Evolutionary conservation across 1,140 invertebrate species (phyloP).

Genomic region (Argopecten irradians): DNA sequence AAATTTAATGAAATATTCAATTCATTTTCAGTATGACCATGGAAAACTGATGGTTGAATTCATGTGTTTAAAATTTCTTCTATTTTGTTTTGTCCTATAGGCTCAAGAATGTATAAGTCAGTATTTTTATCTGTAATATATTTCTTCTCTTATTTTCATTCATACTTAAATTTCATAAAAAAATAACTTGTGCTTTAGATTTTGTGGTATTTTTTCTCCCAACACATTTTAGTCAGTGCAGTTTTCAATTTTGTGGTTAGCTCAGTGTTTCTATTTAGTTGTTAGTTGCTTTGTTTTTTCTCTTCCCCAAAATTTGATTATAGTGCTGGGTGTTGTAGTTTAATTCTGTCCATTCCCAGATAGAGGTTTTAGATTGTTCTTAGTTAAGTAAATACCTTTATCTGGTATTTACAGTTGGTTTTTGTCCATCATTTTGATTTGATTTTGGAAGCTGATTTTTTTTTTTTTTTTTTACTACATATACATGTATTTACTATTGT

Average conservation of each 20-base stretch:
- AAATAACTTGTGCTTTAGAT: background rate
- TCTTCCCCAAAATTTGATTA: background rate
- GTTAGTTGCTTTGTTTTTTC: background rate
- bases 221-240: background rate
- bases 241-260: background rate
- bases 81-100: background rate
- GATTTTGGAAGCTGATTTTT: too few species aligned
- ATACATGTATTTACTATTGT: too few species aligned
- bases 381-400: too few species aligned
- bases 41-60: background rate
- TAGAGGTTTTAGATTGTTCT: too few species aligned
- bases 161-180: background rate
- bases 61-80: background rate
- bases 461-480: too few species aligned
- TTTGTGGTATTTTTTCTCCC: background rate
- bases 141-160: background rate
- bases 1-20: constrained; percentile 15
- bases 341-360: too few species aligned
- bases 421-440: too few species aligned
- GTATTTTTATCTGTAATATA: background rate
- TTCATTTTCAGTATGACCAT: background rate
- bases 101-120: constrained; percentile 9
- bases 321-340: background rate
- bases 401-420: too few species aligned
- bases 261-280: background rate